Base-by-base conservation (phyloP, 2,113 vertebrate species). In the Solea senegalensis region DNA sequence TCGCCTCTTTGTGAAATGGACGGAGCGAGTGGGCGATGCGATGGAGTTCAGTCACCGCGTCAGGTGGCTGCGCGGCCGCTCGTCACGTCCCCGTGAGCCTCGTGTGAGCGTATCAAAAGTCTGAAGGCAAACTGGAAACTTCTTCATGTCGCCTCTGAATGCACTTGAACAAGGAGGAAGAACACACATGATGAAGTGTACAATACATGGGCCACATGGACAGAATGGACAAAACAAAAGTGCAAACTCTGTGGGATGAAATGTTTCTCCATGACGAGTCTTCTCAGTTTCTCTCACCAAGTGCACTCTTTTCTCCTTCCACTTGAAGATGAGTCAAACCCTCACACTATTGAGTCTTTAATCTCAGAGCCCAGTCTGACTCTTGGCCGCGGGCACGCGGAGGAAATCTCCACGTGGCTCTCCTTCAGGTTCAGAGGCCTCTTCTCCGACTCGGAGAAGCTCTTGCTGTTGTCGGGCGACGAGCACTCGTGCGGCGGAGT, bases 361-460 rank as follows among this genome's bases (percentile, higher is more conserved):
- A 99, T 99, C 87, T 96, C 96, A 0, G 97, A 97, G 81, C 97
- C 97, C 43, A 98, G 95, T 72, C 97, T 94, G 58, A 99, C 97
- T 15, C 97, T 93, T 21, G 96, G 97, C 80, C 95, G 91, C 28
- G 95, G 96, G 82, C 96, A 95, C 43, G 93, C 72, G 0, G 95
- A 92, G 0, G 95, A 96, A 65, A 97, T 95, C 86, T 98, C 96
- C 81, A 98, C 96, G 0, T 94, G 93, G 79, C 95, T 97, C 85
- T 96, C 95, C 58, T 90, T 95, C 21, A 96, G 45, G 14, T 95
- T 95, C 60, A 96, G 93, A 0, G 95, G 96, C 83, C 94, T 93
- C 86, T 94, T 96, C 81, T 97, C 96, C 0, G 96, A 95, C 78
- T 96, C 95, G 0, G 94, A 93, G 80, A 96, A 95, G 90, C 93